phyloP scores from a whole-genome alignment of 2,113 vertebrate genomes.

The Edolisoma coerulescens region DNA sequence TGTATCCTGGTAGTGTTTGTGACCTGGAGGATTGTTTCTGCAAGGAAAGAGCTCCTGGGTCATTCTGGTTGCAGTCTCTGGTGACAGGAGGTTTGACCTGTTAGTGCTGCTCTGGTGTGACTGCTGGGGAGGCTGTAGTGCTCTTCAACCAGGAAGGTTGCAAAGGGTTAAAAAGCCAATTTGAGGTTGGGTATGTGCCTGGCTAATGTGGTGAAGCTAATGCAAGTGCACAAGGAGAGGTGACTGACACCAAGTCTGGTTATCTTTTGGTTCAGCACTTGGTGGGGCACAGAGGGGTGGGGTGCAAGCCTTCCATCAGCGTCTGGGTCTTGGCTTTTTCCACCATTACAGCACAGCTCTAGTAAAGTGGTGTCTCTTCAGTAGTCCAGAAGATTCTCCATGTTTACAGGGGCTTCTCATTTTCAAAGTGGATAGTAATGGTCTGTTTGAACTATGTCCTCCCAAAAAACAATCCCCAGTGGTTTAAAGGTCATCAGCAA shows the following conservation, averaged over 20 bases:
- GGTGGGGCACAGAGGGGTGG: rapidly evolving
- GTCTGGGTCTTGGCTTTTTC: background rate
- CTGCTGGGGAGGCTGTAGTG: background rate
- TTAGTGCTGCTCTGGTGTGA: background rate
- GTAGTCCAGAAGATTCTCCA: background rate
- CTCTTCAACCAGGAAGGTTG: background rate
- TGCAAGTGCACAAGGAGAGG: background rate
- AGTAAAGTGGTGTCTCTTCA: background rate
- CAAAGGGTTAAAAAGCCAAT: background rate
- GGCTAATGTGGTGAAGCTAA: background rate
- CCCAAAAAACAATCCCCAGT: background rate
- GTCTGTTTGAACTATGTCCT: background rate
- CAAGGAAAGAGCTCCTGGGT: background rate
- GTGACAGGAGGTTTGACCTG: background rate
- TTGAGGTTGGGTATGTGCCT: background rate
- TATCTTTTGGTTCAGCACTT: background rate
- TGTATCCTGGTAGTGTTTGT: background rate
- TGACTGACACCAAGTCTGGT: background rate
- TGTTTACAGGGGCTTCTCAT: background rate
- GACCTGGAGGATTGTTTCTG: background rate
- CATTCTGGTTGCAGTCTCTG: rapidly evolving
- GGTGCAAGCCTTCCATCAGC: background rate
- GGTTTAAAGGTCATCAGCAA: background rate
- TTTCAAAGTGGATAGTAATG: background rate
- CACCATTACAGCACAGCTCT: background rate